phyloP scores from a whole-genome alignment of 92 coral and sea anemone species.

The Heteractis magnifica region DNA sequence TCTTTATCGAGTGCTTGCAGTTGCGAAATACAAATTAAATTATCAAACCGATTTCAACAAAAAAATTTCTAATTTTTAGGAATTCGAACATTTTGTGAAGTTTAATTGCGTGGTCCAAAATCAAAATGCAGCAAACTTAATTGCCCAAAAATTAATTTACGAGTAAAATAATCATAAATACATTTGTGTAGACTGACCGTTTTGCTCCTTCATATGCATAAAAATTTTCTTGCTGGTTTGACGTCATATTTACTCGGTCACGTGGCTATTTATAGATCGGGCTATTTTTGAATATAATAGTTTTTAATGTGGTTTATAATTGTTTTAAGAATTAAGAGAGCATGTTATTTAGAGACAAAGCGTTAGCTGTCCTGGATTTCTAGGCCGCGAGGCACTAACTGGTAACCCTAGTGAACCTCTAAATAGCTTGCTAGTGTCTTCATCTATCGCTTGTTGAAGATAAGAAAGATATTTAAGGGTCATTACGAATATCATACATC shows the following conservation, averaged over 20 bases:
- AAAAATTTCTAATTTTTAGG: not conserved
- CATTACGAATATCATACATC: not conserved
- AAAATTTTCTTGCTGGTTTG: not conserved
- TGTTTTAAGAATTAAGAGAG: not conserved
- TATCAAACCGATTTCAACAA: not conserved
- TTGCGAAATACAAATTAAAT: not conserved
- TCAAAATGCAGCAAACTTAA: not conserved
- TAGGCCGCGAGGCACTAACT: not conserved
- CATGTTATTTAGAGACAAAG: not conserved
- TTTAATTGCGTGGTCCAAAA: not conserved
- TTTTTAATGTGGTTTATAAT: not conserved
- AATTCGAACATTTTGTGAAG: not conserved
- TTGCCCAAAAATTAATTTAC: not conserved
- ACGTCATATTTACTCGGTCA: not conserved
- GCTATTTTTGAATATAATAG: not conserved
- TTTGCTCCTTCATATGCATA: not conserved
- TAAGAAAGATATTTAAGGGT: conserved; percentile 2
- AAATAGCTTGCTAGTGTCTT: not conserved
- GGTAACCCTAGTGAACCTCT: not conserved
- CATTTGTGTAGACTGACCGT: not conserved
- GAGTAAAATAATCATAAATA: not conserved
- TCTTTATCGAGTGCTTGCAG: not conserved
- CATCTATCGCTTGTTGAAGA: not conserved
- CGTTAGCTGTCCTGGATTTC: not conserved
- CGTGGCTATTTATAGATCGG: not conserved